Evolutionary conservation across 1,140 invertebrate species (phyloP).

Genomic region (Monochamus saltuarius): DNA sequence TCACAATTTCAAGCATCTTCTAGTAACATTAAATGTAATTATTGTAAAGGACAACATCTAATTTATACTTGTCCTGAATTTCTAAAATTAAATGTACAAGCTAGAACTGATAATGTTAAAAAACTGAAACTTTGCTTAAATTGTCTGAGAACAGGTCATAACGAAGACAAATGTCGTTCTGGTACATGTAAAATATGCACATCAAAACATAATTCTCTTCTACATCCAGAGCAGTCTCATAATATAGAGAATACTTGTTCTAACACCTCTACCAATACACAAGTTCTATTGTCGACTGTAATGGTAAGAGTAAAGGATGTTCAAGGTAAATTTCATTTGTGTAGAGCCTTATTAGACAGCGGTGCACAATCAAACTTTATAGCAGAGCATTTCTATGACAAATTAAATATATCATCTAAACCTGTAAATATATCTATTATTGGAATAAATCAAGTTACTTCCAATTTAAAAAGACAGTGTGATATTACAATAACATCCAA

Average conservation of each 20-base stretch:
- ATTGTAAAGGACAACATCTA: no score
- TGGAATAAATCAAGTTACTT: constrained; percentile 1
- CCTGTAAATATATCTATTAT: background rate
- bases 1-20: no score
- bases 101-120: background rate
- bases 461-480: constrained; percentile 3
- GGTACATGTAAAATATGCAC: background rate
- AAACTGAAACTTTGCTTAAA: constrained; percentile 8
- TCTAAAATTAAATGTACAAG: no score
- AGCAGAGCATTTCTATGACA: background rate
- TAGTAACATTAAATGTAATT: no score
- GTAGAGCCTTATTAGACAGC: background rate
- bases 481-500: background rate
- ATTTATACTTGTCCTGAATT: no score
- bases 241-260: background rate
- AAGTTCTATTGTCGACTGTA: constrained; percentile 8
- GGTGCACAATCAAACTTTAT: constrained; percentile 2
- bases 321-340: background rate
- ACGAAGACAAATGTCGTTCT: background rate
- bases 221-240: constrained; percentile 1
- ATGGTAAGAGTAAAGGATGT: background rate
- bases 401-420: background rate
- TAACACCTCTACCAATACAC: background rate
- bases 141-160: constrained; percentile 9
- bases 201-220: background rate